Percentiles rank a stretch among this genome's conserved stretches.
Evolutionary conservation across 2,113 vertebrate genomes (phyloP).

Genomic region (Microtus oregoni): DNA sequence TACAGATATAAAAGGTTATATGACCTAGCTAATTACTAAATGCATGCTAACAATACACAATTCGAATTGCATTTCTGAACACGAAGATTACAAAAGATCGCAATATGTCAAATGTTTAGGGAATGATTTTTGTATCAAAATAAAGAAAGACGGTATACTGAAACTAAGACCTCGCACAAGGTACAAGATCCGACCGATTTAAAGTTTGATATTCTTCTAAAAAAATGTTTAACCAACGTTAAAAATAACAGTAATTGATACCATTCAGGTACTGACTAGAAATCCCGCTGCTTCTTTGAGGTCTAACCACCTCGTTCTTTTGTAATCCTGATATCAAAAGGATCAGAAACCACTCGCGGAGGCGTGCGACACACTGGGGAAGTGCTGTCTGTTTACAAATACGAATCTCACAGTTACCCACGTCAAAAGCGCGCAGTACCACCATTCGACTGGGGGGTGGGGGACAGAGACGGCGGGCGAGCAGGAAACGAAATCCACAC

Average conservation of each 20-base stretch:
- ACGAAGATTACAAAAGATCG: constrained; percentile 32
- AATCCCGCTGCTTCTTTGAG: constrained; percentile 34
- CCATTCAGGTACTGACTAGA: constrained; percentile 24
- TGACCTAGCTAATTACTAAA: constrained; percentile 68
- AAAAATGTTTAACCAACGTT: constrained; percentile 5
- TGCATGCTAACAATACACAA: constrained; percentile 59
- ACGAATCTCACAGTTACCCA: constrained; percentile 79
- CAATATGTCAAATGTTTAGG: not conserved
- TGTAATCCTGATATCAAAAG: constrained; percentile 37
- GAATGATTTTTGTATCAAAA: constrained; percentile 57
- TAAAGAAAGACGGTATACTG: constrained; percentile 7
- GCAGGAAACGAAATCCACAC: constrained; percentile 55
- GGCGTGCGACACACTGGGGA: constrained; percentile 56
- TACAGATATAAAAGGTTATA: constrained; percentile 69
- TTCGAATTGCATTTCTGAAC: constrained; percentile 55
- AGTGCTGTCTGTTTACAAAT: constrained; percentile 80
- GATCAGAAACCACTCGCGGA: constrained; percentile 46
- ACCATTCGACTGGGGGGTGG: not conserved
- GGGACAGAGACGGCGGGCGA: not conserved
- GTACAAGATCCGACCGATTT: constrained; percentile 22
- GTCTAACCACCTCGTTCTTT: constrained; percentile 53
- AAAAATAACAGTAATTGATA: constrained; percentile 58
- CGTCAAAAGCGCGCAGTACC: constrained; percentile 72
- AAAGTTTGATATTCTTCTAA: not conserved
- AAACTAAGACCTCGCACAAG: constrained; percentile 38